Evolutionary conservation across 2,888 invertebrate genomes (phyloP).

Genomic region (Pharmacophagus antenor): DNA sequence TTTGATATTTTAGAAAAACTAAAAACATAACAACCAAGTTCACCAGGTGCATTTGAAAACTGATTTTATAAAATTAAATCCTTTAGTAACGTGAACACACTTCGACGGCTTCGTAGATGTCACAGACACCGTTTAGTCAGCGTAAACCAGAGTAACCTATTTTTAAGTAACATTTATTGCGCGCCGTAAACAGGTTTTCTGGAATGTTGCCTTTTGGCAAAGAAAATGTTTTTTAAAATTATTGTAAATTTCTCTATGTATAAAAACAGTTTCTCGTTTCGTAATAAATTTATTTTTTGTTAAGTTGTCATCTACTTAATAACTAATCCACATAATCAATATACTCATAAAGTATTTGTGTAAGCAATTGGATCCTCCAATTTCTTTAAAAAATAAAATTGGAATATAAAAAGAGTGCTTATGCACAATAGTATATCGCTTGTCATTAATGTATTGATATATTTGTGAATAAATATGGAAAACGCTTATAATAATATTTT

Average conservation of each 20-base stretch:
- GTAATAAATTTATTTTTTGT: neutral
- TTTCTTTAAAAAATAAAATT: too few species aligned
- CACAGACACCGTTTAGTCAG: conserved; percentile 57
- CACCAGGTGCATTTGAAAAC: neutral
- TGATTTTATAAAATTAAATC: conserved; percentile 33
- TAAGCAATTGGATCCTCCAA: too few species aligned
- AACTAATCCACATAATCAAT: too few species aligned
- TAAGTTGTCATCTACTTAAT: neutral
- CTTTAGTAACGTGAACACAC: conserved; percentile 55
- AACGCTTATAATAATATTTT: too few species aligned
- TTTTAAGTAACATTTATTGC: conserved; percentile 78
- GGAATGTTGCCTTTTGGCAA: conserved; percentile 73
- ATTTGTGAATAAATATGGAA: too few species aligned
- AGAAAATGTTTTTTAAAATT: conserved; percentile 11
- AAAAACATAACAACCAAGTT: neutral
- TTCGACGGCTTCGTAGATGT: conserved; percentile 58
- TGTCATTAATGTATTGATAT: too few species aligned
- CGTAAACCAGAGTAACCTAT: conserved; percentile 74
- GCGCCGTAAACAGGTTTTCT: conserved; percentile 74
- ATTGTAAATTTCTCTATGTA: neutral
- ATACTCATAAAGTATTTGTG: too few species aligned
- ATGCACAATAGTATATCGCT: too few species aligned
- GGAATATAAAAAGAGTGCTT: too few species aligned
- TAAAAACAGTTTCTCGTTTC: neutral
- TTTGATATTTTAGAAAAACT: neutral